Conservation (phyloP, 2,888 invertebrate genomes). For the Tiliacea aurago region DNA sequence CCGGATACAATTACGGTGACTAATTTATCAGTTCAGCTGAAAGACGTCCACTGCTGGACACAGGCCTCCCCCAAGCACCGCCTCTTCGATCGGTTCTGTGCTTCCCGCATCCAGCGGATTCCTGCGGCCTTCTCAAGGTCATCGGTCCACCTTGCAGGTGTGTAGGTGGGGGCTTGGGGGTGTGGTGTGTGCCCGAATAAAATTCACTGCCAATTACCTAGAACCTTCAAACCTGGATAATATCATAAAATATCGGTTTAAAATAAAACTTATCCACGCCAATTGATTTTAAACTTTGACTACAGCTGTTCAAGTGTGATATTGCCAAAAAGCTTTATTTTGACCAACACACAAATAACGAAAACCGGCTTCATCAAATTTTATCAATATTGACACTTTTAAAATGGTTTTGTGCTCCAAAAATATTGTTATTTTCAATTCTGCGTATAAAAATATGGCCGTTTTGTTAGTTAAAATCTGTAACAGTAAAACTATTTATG, state of each 20-base stretch:
- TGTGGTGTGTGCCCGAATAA: no score
- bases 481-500: slow-evolving; percentile 8
- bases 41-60: no score
- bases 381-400: slow-evolving; percentile 32
- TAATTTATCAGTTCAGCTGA: no score
- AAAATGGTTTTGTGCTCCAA: slow-evolving; percentile 18
- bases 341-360: not conserved
- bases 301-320: rapidly evolving
- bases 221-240: not conserved
- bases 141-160: no score
- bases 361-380: slow-evolving; percentile 22
- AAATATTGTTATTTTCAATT: slow-evolving; percentile 51
- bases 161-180: no score
- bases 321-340: not conserved
- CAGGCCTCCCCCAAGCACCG: no score
- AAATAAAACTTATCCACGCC: not conserved
- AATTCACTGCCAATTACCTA: not conserved
- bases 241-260: not conserved
- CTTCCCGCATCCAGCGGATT: no score
- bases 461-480: slow-evolving; percentile 33
- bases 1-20: no score
- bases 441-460: slow-evolving; percentile 26
- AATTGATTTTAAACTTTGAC: slow-evolving; percentile 3
- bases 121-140: no score
- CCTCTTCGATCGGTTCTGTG: no score